These are phyloP conservation scores for Acleris laterana DNA, from an alignment of 2,888 invertebrate species.

Conservation along the genomic window DNA sequence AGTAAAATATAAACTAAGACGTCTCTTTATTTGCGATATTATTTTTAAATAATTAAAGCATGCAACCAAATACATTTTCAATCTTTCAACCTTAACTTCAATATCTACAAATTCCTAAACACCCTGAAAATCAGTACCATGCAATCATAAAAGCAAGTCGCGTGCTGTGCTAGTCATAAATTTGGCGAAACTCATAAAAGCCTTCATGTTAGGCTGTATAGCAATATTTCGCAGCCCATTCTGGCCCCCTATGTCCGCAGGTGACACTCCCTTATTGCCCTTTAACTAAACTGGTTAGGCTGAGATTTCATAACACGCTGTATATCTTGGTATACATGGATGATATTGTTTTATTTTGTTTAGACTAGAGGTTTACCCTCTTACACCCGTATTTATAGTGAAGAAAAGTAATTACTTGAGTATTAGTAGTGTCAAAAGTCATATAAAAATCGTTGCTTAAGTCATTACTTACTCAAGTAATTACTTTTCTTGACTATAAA, in stretches of 20 bases:
- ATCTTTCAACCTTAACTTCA: too few species aligned
- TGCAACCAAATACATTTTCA: too few species aligned
- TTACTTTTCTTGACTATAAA: too few species aligned
- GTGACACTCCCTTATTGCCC: constrained; percentile 37
- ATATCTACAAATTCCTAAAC: not conserved
- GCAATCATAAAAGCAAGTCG: constrained; percentile 26
- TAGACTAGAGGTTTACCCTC: too few species aligned
- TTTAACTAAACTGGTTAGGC: constrained; percentile 26
- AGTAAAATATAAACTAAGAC: too few species aligned
- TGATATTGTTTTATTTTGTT: not conserved
- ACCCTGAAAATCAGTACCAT: constrained; percentile 22
- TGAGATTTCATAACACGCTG: constrained; percentile 32
- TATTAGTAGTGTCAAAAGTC: too few species aligned
- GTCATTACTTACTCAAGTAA: too few species aligned
- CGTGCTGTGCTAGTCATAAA: constrained; percentile 33
- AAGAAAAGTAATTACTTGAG: too few species aligned
- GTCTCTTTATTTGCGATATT: too few species aligned
- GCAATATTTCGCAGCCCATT: constrained; percentile 33
- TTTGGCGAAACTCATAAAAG: constrained; percentile 35
- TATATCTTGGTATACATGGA: constrained; percentile 16
- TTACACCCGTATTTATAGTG: too few species aligned
- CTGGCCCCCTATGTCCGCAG: constrained; percentile 30
- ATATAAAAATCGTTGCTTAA: too few species aligned
- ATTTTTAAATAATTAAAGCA: not conserved
- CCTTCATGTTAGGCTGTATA: constrained; percentile 21